Evolutionary conservation across 2,888 invertebrate species (phyloP).

Genomic region (Teleogryllus oceanicus): DNA sequence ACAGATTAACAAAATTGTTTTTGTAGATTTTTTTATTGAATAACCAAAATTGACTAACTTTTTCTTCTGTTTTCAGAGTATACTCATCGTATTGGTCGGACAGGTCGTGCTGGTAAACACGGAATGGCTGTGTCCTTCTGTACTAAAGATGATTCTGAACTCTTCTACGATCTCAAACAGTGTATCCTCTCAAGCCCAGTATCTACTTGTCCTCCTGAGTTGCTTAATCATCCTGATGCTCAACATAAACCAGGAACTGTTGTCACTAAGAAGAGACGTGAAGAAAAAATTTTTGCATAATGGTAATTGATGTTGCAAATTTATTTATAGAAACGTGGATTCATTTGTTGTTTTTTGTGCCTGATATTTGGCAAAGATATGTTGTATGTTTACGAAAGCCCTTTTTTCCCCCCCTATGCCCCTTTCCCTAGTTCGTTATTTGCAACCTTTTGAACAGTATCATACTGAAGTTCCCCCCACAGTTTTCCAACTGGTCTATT

Average conservation of each 20-base stretch:
- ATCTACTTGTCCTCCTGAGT: constrained; percentile 91
- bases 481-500: no score
- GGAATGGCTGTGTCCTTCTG: constrained; percentile 95
- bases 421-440: no score
- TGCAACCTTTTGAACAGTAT: no score
- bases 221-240: constrained; percentile 97
- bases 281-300: constrained; percentile 93
- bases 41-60: neutral
- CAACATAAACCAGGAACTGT: constrained; percentile 96
- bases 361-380: no score
- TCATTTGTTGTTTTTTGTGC: no score
- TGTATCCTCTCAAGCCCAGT: constrained; percentile 83
- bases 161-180: constrained; percentile 98
- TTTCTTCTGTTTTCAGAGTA: constrained; percentile 61
- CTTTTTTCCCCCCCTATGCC: no score
- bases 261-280: constrained; percentile 84
- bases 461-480: no score
- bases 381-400: no score
- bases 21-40: no score
- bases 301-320: no score
- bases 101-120: constrained; percentile 96
- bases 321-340: no score
- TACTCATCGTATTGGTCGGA: constrained; percentile 97
- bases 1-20: no score
- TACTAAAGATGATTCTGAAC: constrained; percentile 90